phyloP scores from a whole-genome alignment of 2,797 vertebrate species.

The Hipposideros larvatus region DNA sequence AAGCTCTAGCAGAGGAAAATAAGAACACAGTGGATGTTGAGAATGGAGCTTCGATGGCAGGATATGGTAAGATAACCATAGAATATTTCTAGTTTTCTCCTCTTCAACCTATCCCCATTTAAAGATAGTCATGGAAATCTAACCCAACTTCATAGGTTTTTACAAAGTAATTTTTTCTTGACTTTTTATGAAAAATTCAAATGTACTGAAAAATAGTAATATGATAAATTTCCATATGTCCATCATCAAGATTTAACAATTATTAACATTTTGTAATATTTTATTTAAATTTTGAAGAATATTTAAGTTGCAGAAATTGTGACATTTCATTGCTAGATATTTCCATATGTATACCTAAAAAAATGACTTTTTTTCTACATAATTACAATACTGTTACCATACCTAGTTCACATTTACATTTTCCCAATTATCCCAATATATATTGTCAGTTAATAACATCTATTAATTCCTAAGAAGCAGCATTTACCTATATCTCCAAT shows the following conservation, averaged over 20 bases:
- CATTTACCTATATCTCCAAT: not conserved
- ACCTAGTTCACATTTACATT: not conserved
- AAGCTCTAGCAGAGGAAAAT: slow-evolving; percentile 97
- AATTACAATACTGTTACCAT: not conserved
- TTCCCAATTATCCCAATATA: not conserved
- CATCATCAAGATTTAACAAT: not conserved
- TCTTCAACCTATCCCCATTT: not conserved
- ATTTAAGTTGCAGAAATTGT: slow-evolving; percentile 50
- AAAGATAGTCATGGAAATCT: not conserved
- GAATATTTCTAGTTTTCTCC: not conserved
- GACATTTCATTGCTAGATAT: slow-evolving; percentile 8
- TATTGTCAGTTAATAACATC: not conserved
- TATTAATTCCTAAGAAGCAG: slow-evolving; percentile 7
- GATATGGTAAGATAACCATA: slow-evolving; percentile 93
- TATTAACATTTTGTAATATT: not conserved
- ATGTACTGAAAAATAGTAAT: slow-evolving; percentile 42
- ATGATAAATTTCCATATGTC: not conserved
- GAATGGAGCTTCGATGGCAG: slow-evolving; percentile 95
- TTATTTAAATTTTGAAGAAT: slow-evolving; percentile 35
- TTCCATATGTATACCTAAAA: not conserved
- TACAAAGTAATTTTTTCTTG: slow-evolving; percentile 34
- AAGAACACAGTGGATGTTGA: slow-evolving; percentile 91
- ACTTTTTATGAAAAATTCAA: slow-evolving; percentile 55
- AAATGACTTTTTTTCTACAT: not conserved
- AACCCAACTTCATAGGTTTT: not conserved